These are phyloP conservation scores for Margaritifera margaritifera DNA, from an alignment of 2,888 invertebrate genomes.

Conservation along the genomic window DNA sequence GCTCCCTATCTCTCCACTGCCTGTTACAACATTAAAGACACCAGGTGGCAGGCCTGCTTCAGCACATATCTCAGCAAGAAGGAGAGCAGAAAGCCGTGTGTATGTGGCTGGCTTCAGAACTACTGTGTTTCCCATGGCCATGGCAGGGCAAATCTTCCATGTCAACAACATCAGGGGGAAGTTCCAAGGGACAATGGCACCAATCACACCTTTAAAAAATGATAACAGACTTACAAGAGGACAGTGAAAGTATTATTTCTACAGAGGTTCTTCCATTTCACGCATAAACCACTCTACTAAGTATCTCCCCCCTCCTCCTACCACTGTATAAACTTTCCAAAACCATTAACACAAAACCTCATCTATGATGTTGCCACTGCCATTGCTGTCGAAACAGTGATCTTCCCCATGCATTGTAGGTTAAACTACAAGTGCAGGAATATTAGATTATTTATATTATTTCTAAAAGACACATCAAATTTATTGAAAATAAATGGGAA, in stretches of 20 bases:
- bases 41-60: constrained; percentile 75
- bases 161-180: constrained; percentile 75
- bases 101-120: constrained; percentile 74
- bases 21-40: constrained; percentile 74
- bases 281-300: too few relatives aligned
- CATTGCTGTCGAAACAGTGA: too few relatives aligned
- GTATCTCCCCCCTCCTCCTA: too few relatives aligned
- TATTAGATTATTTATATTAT: too few relatives aligned
- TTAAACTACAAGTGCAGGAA: too few relatives aligned
- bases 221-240: background rate
- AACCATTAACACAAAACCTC: too few relatives aligned
- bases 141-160: constrained; percentile 74
- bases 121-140: constrained; percentile 76
- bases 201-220: constrained; percentile 72
- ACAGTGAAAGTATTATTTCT: constrained; percentile 1
- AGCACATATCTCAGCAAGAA: constrained; percentile 74
- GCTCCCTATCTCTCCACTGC: constrained; percentile 67
- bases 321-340: too few relatives aligned
- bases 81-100: constrained; percentile 72
- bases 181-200: constrained; percentile 73
- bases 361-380: too few relatives aligned
- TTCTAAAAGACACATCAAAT: too few relatives aligned
- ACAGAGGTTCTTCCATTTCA: too few relatives aligned
- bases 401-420: too few relatives aligned
- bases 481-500: too few relatives aligned